Evolutionary conservation across 2,888 invertebrate genomes (phyloP), one percentile per base, ranked within the genome.

Genomic region (Drosophila fulvimacula): DNA sequence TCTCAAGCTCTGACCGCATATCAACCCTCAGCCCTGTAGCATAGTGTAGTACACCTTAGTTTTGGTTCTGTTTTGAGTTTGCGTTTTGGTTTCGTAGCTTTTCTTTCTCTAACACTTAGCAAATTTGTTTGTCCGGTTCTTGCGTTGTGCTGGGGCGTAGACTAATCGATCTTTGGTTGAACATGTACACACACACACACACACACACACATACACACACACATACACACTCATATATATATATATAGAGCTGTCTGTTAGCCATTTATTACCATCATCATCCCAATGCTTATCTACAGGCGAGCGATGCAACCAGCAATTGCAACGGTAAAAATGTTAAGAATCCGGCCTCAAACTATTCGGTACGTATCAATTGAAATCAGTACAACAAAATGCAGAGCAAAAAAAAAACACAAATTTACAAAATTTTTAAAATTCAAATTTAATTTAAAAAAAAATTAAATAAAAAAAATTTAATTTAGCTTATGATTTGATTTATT

Each of bases 331-430:
- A 93, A 92, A 92, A 90, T 92, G 92, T 92, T 92, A 93, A 93
- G 92, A 89, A 92, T 83, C 85, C 91, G 92, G 91, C 91, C 91
- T 90, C 91, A 82, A 92, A 92, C 91, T 93, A 92, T 92, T 93
- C 92, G 92, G 92, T 93, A 93, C 93, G 92, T 93, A 93, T 93
- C 92, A 92, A 92, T 91, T 91, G 89, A 92, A 93, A 92, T 93
- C 93, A 92, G 92, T 92, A 79, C 70, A 73, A 79, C 73, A 66
- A 67, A 73, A 67, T 11, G 73, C 73, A 74, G 64, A 69, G 69
- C 74, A 76, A 44, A 17, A 9, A 48, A 27, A 32, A 55, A 10
- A 9, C 17, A 44, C n/a, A 42, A 9, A 17, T 17, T 24, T 13
- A 15, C 24, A 36, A 53, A 5, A 49, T 21, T 24, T 15, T 38